phyloP scores from a whole-genome alignment of 2,888 invertebrate species.

The Athripsodes cinereus region DNA sequence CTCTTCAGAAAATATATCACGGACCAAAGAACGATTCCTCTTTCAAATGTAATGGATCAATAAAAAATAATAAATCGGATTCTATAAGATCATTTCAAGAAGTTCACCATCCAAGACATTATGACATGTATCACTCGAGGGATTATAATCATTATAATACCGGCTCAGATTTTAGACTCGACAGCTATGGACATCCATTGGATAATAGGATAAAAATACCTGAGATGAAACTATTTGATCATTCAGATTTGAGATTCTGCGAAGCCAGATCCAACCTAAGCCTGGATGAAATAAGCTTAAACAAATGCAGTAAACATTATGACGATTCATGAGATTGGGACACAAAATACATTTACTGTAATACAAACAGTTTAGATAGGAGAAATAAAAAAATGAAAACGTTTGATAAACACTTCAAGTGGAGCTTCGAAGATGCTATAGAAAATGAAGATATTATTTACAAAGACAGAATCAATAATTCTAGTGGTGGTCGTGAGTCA shows the following conservation, averaged over 20 bases:
- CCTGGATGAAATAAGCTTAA: slow-evolving; percentile 46
- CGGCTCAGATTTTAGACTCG: slow-evolving; percentile 44
- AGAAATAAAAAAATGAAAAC: slow-evolving; percentile 41
- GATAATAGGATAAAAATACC: slow-evolving; percentile 47
- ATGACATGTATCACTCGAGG: slow-evolving; percentile 38
- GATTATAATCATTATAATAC: slow-evolving; percentile 44
- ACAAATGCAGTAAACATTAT: slow-evolving; percentile 47
- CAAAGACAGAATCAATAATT: slow-evolving; percentile 29
- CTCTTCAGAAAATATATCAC: slow-evolving; percentile 53
- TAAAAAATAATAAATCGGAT: slow-evolving; percentile 43
- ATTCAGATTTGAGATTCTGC: slow-evolving; percentile 41
- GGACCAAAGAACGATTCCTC: slow-evolving; percentile 35
- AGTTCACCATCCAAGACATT: slow-evolving; percentile 43
- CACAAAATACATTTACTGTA: slow-evolving; percentile 50
- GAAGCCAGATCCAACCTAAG: slow-evolving; percentile 48
- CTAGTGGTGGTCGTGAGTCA: slow-evolving; percentile 31
- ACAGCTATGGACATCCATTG: slow-evolving; percentile 40
- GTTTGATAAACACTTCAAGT: slow-evolving; percentile 47
- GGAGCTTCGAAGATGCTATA: slow-evolving; percentile 45
- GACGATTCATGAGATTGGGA: slow-evolving; percentile 52
- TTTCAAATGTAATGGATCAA: slow-evolving; percentile 43
- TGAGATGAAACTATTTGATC: slow-evolving; percentile 45
- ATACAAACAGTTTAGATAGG: slow-evolving; percentile 48
- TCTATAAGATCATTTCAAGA: slow-evolving; percentile 38
- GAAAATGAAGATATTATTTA: slow-evolving; percentile 9